Conservation (phyloP, 2,113 vertebrate species). For the Anguilla rostrata region DNA sequence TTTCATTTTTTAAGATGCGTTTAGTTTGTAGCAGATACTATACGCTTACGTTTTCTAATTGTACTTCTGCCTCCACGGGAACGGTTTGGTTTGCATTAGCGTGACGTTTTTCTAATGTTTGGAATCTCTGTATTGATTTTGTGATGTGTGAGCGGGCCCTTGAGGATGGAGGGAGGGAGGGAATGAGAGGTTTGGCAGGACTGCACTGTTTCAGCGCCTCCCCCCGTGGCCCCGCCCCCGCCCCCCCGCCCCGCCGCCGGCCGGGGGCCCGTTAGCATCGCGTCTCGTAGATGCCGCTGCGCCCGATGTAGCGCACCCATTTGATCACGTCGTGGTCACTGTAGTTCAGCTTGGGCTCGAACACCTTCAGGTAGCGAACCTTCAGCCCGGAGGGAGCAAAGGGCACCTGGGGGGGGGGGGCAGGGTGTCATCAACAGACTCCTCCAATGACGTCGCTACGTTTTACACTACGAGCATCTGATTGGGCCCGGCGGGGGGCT, state of each 20-base stretch:
- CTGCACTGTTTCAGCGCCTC: not conserved
- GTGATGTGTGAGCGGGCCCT: not conserved
- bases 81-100: not conserved
- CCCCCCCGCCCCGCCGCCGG: not conserved
- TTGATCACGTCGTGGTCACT: conserved; percentile 99
- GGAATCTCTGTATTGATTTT: not conserved
- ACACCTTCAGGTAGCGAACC: conserved; percentile 99
- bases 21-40: not conserved
- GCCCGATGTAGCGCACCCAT: conserved; percentile 99
- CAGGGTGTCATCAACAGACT: not conserved
- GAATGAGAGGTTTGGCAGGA: not conserved
- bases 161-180: not conserved
- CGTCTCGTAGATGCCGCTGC: conserved; percentile 98
- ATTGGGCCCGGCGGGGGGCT: not conserved
- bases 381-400: conserved; percentile 97
- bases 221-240: not conserved
- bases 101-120: not conserved
- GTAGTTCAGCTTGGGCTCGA: conserved; percentile 99
- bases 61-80: not conserved
- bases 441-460: not conserved
- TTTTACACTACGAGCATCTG: too few species aligned
- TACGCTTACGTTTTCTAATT: not conserved
- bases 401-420: conserved; percentile 76
- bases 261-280: conserved; percentile 79
- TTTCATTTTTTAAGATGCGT: not conserved